These are phyloP conservation scores for Drosophila pseudoobscura DNA, from an alignment of 1,140 invertebrate genomes.

Conservation along the genomic window DNA sequence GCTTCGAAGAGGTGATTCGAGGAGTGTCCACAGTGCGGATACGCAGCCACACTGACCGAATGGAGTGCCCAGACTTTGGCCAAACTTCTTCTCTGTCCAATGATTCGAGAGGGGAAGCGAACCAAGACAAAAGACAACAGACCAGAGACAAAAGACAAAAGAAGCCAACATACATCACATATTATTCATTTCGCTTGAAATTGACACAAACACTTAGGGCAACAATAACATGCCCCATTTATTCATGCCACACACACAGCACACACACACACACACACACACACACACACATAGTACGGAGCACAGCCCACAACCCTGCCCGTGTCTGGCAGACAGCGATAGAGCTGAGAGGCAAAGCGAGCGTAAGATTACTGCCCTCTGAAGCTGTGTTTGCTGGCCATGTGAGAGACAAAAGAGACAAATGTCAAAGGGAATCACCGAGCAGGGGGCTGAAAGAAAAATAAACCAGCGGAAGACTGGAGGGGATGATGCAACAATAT, in stretches of 20 bases:
- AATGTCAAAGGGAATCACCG: slow-evolving; percentile 33
- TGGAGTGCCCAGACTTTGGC: slow-evolving; percentile 14
- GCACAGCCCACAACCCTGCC: too few relatives aligned
- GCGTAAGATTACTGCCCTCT: slow-evolving; percentile 36
- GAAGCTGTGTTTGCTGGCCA: slow-evolving; percentile 52
- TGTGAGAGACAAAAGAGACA: slow-evolving; percentile 57
- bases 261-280: too few relatives aligned
- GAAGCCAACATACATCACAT: slow-evolving; percentile 57
- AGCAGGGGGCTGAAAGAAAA: neutral
- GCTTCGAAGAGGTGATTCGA: slow-evolving; percentile 14
- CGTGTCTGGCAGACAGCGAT: neutral
- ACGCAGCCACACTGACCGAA: neutral
- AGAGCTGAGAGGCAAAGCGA: slow-evolving; percentile 6
- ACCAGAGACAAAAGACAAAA: slow-evolving; percentile 42
- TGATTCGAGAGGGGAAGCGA: too few relatives aligned
- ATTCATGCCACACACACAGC: slow-evolving; percentile 47
- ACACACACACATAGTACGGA: neutral
- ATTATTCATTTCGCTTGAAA: slow-evolving; percentile 71
- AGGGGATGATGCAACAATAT: slow-evolving; percentile 41
- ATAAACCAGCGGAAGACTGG: slow-evolving; percentile 7
- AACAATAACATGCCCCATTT: slow-evolving; percentile 69
- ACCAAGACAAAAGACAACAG: slow-evolving; percentile 47
- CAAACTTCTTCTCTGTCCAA: slow-evolving; percentile 1
- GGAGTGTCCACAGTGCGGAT: slow-evolving; percentile 31
- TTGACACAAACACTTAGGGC: slow-evolving; percentile 69